These are phyloP conservation scores for Botrylloides violaceus DNA, from an alignment of 23 tunicate genomes.

Conservation along the genomic window DNA sequence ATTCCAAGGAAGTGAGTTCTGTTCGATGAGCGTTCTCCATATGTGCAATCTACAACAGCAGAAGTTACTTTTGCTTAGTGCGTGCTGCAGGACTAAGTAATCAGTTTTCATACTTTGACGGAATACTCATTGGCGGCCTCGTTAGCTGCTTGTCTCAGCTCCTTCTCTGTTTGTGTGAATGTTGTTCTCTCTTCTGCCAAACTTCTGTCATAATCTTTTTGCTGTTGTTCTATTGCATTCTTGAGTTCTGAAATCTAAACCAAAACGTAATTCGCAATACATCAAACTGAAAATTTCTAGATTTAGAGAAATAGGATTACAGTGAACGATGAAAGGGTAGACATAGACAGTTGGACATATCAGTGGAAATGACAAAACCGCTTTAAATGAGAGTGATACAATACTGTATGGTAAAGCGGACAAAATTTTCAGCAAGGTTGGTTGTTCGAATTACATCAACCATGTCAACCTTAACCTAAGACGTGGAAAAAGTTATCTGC, in stretches of 20 bases:
- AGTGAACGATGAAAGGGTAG: too few relatives aligned
- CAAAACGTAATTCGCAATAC: neutral
- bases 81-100: too few relatives aligned
- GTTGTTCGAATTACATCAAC: too few relatives aligned
- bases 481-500: too few relatives aligned
- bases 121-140: conserved; percentile 53
- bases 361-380: too few relatives aligned
- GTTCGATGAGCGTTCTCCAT: conserved; percentile 43
- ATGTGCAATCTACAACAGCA: conserved; percentile 31
- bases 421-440: too few relatives aligned
- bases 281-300: too few relatives aligned
- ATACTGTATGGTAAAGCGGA: too few relatives aligned
- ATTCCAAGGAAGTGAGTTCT: conserved; percentile 48
- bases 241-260: conserved; percentile 63
- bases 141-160: conserved; percentile 46
- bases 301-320: neutral
- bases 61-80: too few relatives aligned
- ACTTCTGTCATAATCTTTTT: conserved; percentile 42
- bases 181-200: conserved; percentile 38
- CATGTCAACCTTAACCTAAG: too few relatives aligned
- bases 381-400: too few relatives aligned
- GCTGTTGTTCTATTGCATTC: conserved; percentile 33
- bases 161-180: conserved; percentile 45
- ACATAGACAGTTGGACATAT: too few relatives aligned
- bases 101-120: conserved; percentile 44